Base-by-base conservation (phyloP, 2,888 invertebrate genomes). In the Epinotia bilunana region DNA sequence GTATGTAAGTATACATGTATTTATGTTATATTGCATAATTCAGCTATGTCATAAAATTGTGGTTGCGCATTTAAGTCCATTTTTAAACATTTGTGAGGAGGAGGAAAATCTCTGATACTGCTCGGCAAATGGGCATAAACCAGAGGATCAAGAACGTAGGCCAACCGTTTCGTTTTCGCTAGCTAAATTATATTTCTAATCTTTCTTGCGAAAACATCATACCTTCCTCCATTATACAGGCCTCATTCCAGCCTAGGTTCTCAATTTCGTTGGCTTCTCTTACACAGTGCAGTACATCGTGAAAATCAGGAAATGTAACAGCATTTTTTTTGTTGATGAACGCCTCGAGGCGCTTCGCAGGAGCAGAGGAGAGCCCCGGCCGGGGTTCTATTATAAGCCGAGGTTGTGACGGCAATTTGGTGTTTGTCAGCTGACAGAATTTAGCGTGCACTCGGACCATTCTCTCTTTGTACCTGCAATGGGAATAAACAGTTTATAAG, bases 371-470 rank as follows among this genome's bases (percentile, higher is more conserved):
- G 46, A 87, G 88, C 0, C 93, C 91, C 0, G 87, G 89, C 3
- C 90, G 83, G 6, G 89, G 82, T 13, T 92, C 90, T 23, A 94
- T 83, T 39, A 87, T 84, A 3, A 93, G 84, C 1, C 88, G 88
- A 7, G 93, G 90, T 76, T 93, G 93, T 0, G 93, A 92, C 0
- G 92, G 93, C 91, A 93, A 89, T 81, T 91, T 92, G 0, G 91
- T 91, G 61, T 95, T 95, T 0, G 95, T 95, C 79, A 96, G 82
- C 83, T 96, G 95, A 87, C 96, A 96, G 79, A 96, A 94, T 84
- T 95, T 95, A n/a, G 95, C 94, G 78, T 94, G 91, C 0, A 94
- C 92, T 12, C 90, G 85, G 9, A 93, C 88, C 85, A 94, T 88
- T 77, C 94, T 88, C 72, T 91, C 91, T 80, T 94, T 93, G 78